Base-by-base conservation (phyloP, 2,888 invertebrate species). In the Yponomeuta evonymella region DNA sequence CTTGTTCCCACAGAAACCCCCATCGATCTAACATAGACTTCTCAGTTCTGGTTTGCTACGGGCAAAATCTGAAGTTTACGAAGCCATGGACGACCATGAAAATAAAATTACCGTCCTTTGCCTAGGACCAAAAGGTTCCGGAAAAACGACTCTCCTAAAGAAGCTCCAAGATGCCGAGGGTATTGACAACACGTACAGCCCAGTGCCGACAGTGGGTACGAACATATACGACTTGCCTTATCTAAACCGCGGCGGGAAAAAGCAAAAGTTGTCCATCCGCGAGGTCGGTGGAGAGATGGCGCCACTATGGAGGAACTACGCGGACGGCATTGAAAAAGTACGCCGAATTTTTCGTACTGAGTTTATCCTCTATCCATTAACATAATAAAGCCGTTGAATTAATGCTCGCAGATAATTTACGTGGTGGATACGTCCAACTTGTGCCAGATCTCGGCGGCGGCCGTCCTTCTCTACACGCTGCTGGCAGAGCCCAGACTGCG, bases 221-320 rank as follows among this genome's bases (percentile, higher is more conserved):
- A 96, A 96, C 82, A 94, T 97, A 72, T 95, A 95, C 77, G 94
- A 94, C 64, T 90, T 97, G 23, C 89, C 91, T 76, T 92, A 94
- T 69, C 78, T 93, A 2, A 90, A 88, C 75, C 92, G 89, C 75
- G 79, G 84, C 12, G 93, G 92, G 66, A 93, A 91, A 76, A 93
- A 93, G 78, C 90, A 93, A 79, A 89, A 92, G 71, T 81, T 94
- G 4, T 85, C 88, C 9, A 90, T 97, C 23, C 88, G 96, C 70
- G 97, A 97, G 87, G 91, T 97, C 43, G 97, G 97, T 0, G 97
- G 97, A 2, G 93, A 94, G 74, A 96, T 97, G 95, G 96, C 96
- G 70, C 95, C 96, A 4, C 90, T 97, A 70, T 97, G 97, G 97
- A 93, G 93, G 33, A 95, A 95, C 79, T 97, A 97, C 82, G 95